These are phyloP conservation scores for Hydrozoanthus tunicans DNA, from an alignment of 64 coral and sea anemone genomes.

Conservation along the genomic window DNA sequence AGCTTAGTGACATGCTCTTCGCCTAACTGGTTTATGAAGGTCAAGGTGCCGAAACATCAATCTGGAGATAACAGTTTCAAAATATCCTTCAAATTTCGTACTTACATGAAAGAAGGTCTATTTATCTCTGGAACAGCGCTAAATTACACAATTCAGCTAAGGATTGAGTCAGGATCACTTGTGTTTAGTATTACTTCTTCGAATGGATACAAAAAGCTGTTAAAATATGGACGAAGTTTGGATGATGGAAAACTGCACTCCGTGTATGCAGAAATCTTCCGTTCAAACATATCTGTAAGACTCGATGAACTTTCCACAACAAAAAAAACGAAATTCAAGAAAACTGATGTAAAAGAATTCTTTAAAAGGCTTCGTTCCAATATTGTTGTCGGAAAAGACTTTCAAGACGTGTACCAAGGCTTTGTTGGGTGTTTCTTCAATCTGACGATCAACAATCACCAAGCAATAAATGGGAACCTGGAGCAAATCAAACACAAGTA, in stretches of 20 bases:
- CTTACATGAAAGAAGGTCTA: slow-evolving; percentile 62
- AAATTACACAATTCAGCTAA: slow-evolving; percentile 57
- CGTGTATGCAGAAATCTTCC: slow-evolving; percentile 37
- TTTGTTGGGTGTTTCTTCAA: slow-evolving; percentile 88
- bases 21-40: slow-evolving; percentile 49
- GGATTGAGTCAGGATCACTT: slow-evolving; percentile 58
- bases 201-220: slow-evolving; percentile 50
- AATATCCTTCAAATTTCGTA: slow-evolving; percentile 75
- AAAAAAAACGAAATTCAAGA: slow-evolving; percentile 1
- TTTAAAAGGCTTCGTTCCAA: slow-evolving; percentile 67
- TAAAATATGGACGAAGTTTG: slow-evolving; percentile 55
- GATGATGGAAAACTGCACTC: slow-evolving; percentile 85
- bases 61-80: slow-evolving; percentile 69
- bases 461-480: slow-evolving; percentile 29
- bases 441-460: slow-evolving; percentile 66
- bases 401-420: slow-evolving; percentile 35
- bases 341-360: slow-evolving; percentile 32
- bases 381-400: slow-evolving; percentile 62
- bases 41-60: slow-evolving; percentile 54
- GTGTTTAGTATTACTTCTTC: slow-evolving; percentile 49
- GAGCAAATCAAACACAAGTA: background rate
- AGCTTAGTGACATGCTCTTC: slow-evolving; percentile 51
- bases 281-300: slow-evolving; percentile 9
- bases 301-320: slow-evolving; percentile 23
- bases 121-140: slow-evolving; percentile 57